Conservation (phyloP, 1,140 invertebrate species). For the Atta colombica region DNA sequence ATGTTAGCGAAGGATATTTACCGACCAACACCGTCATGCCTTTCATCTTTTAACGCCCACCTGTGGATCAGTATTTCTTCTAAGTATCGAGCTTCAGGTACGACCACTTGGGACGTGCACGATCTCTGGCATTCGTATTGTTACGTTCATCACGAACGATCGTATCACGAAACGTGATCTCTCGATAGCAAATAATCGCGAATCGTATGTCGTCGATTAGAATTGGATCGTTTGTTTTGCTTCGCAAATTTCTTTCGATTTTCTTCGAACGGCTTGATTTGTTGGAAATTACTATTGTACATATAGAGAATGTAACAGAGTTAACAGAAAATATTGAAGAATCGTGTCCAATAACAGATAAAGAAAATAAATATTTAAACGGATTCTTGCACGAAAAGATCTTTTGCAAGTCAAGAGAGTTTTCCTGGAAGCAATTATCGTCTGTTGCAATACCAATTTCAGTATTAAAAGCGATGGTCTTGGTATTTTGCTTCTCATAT, state of each 20-base stretch:
- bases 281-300: background rate
- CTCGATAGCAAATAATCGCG: slow-evolving; percentile 41
- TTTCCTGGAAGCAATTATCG: slow-evolving; percentile 37
- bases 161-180: slow-evolving; percentile 34
- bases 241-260: slow-evolving; percentile 7
- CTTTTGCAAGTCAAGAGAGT: background rate
- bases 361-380: slow-evolving; percentile 14
- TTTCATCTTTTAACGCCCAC: slow-evolving; percentile 63
- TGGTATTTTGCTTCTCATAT: background rate
- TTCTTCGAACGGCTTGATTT: background rate
- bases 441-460: slow-evolving; percentile 17
- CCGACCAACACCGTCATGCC: slow-evolving; percentile 25
- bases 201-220: background rate
- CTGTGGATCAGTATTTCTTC: slow-evolving; percentile 57
- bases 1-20: slow-evolving; percentile 16
- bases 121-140: slow-evolving; percentile 12
- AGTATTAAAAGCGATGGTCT: slow-evolving; percentile 18
- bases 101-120: slow-evolving; percentile 16
- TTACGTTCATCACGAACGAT: slow-evolving; percentile 33
- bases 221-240: slow-evolving; percentile 1
- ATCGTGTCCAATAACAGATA: slow-evolving; percentile 42
- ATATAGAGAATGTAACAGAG: background rate
- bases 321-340: slow-evolving; percentile 43
- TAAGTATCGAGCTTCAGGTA: slow-evolving; percentile 38
- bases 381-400: slow-evolving; percentile 15